Conservation (phyloP, 1,140 invertebrate genomes). For the Ridgeia piscesae region DNA sequence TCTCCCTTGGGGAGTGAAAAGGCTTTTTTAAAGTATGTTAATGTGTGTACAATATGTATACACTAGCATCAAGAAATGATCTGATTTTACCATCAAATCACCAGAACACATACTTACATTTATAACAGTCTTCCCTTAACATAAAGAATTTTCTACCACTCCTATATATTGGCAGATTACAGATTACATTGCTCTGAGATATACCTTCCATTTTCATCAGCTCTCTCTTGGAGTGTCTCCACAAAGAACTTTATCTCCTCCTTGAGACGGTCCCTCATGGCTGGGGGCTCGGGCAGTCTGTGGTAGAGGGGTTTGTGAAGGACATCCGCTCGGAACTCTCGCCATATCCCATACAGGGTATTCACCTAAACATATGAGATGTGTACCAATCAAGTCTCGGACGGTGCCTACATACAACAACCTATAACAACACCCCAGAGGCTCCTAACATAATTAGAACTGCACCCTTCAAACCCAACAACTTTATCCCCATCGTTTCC, state of each 20-base stretch:
- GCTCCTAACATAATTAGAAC: too few species aligned
- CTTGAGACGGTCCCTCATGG: slow-evolving; percentile 36
- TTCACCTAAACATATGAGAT: slow-evolving; percentile 34
- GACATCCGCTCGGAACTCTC: slow-evolving; percentile 43
- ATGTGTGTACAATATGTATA: too few species aligned
- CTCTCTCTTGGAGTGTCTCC: slow-evolving; percentile 38
- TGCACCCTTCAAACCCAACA: too few species aligned
- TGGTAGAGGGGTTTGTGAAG: slow-evolving; percentile 21
- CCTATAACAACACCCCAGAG: too few species aligned
- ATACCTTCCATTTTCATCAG: slow-evolving; percentile 38
- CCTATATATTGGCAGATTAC: background rate
- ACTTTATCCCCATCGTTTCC: too few species aligned
- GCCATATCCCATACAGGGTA: slow-evolving; percentile 43
- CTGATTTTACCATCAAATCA: too few species aligned
- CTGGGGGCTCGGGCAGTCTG: slow-evolving; percentile 40
- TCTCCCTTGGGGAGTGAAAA: too few species aligned
- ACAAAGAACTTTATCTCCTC: slow-evolving; percentile 45
- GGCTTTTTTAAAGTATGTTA: too few species aligned
- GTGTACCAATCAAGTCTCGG: background rate
- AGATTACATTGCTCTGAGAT: background rate
- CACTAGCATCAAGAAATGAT: too few species aligned
- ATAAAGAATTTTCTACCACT: too few species aligned
- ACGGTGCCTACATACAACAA: background rate
- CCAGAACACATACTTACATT: too few species aligned
- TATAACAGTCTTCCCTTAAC: too few species aligned